Evolutionary conservation across 2,888 invertebrate genomes (phyloP).

Genomic region (Eupithecia inturbata): DNA sequence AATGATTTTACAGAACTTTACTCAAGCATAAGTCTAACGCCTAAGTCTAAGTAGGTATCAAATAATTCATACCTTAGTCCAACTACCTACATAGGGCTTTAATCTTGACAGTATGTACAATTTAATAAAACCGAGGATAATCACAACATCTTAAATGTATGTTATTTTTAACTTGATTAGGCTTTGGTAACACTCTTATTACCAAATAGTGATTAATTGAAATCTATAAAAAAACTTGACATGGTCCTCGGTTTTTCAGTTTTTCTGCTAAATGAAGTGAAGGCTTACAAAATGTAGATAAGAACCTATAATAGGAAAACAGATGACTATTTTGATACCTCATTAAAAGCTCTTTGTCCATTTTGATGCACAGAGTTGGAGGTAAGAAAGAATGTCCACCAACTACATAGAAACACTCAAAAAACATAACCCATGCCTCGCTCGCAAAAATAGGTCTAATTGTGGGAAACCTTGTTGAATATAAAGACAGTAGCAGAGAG

Average conservation of each 20-base stretch:
- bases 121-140: neutral
- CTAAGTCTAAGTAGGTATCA: too few relatives aligned
- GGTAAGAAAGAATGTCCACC: neutral
- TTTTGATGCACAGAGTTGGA: neutral
- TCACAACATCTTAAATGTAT: neutral
- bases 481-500: neutral
- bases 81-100: neutral
- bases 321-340: neutral
- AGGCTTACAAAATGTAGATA: too few relatives aligned
- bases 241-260: too few relatives aligned
- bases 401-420: neutral
- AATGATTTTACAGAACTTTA: too few relatives aligned
- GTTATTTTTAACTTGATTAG: neutral
- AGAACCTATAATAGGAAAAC: neutral
- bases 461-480: neutral
- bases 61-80: neutral
- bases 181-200: too few relatives aligned
- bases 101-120: neutral
- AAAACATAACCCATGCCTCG: neutral
- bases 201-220: too few relatives aligned
- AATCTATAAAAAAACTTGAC: too few relatives aligned
- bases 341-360: neutral
- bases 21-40: too few relatives aligned
- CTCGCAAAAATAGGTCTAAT: neutral
- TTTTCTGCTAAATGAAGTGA: too few relatives aligned